Evolutionary conservation across 92 coral and sea anemone genomes (phyloP), one percentile per base, ranked within the genome.

Genomic region (Phenganax stokvisi): DNA sequence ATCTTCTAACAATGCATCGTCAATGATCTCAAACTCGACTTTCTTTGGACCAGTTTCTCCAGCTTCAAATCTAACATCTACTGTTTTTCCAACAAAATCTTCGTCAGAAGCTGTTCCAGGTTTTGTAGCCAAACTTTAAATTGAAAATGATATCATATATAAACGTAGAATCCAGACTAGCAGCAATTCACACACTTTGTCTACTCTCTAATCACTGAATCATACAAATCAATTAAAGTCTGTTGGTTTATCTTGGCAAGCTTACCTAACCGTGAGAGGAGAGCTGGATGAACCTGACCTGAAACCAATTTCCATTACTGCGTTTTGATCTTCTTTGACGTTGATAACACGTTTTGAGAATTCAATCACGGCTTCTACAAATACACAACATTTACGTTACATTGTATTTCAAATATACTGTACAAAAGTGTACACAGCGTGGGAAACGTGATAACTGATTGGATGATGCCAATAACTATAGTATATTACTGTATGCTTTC

Each of bases 251-350:
- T 37, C 47, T 37, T 37, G 3, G 47, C 47, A 37, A 37, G 47
- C 72, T 78, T 62, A 78, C 82, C 55, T 52, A 61, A 78, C 58
- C 4, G 82, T 78, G 6, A 78, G 57, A 13, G 82, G 82, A 12
- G 71, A 51, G 51, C 72, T 61, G 58, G 67, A 53, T 28, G 65
- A 20, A 7, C 82, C 82, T 6, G 82, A 61, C 51, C 17, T 12
- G 29, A 62, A 13, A 7, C 57, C 56, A 7, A 61, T 44, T 47
- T 61, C 82, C 30, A 78, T 53, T 15, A 62, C 72, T 6, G 82
- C 72, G n/a, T 17, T 61, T 78, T 78, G 57, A 63, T 78, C 67
- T 52, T 78, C 82, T 29, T 17, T 61, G 0, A 78, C 82, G 30
- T 61, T 51, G 52, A 57, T 51, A 61, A 62, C 44, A 62, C 82